Conservation (phyloP, 1,140 invertebrate species). For the Drosophila santomea region DNA sequence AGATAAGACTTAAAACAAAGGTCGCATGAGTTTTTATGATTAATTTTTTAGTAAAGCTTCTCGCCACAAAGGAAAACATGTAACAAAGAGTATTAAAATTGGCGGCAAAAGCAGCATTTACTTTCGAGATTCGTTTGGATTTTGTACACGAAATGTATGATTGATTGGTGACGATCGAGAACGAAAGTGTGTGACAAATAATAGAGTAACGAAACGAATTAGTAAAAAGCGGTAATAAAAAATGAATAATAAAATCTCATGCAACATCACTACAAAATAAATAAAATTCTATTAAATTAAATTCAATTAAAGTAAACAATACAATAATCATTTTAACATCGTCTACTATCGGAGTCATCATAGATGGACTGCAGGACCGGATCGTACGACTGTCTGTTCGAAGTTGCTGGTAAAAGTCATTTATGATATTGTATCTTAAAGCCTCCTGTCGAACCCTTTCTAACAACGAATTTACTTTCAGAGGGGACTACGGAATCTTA, state of each 20-base stretch:
- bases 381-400: conserved; percentile 24
- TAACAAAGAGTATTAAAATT: conserved; percentile 16
- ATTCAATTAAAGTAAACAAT: conserved; percentile 74
- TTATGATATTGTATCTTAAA: conserved; percentile 17
- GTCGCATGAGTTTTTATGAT: conserved; percentile 85
- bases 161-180: conserved; percentile 41
- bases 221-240: conserved; percentile 83
- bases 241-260: conserved; percentile 85
- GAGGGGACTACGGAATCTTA: conserved; percentile 15
- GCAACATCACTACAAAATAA: conserved; percentile 83
- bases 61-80: conserved; percentile 48
- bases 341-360: conserved; percentile 16
- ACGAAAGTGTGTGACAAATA: conserved; percentile 49
- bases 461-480: conserved; percentile 53
- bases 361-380: conserved; percentile 20
- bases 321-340: conserved; percentile 46
- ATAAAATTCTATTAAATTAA: conserved; percentile 66
- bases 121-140: conserved; percentile 45
- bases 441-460: conserved; percentile 24
- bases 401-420: conserved; percentile 57
- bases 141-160: conserved; percentile 50
- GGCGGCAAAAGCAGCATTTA: conserved; percentile 59
- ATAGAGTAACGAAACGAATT: conserved; percentile 71
- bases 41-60: conserved; percentile 85
- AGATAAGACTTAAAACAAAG: conserved; percentile 70